phyloP scores from a whole-genome alignment of 2,797 vertebrate species.

The Molossus molossus region DNA sequence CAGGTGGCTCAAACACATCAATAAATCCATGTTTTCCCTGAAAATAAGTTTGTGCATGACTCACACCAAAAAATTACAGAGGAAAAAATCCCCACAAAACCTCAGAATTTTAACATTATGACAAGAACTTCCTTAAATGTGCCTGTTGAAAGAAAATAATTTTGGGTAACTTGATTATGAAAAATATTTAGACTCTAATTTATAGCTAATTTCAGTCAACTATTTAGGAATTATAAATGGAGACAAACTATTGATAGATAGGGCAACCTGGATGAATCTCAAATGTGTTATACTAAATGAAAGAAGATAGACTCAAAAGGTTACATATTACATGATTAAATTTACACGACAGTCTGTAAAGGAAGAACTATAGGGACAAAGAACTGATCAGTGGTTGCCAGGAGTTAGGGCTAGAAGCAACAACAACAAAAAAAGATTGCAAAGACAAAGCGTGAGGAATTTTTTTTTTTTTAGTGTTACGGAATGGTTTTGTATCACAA shows the following conservation, averaged over 20 bases:
- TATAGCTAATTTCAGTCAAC: conserved; percentile 31
- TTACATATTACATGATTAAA: too few relatives aligned
- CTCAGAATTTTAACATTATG: neutral
- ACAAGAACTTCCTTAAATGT: neutral
- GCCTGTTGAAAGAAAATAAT: neutral
- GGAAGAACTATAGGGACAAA: neutral
- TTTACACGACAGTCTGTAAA: neutral
- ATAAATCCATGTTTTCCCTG: conserved; percentile 20
- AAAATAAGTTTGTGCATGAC: conserved; percentile 17
- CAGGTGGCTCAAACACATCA: neutral
- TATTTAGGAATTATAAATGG: conserved; percentile 39
- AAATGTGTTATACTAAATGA: neutral
- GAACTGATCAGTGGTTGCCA: neutral
- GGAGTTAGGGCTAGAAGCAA: neutral
- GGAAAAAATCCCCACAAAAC: neutral
- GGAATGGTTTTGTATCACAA: neutral
- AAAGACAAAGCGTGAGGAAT: neutral
- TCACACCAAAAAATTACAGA: conserved; percentile 16
- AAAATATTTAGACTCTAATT: conserved; percentile 50
- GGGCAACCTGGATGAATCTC: neutral
- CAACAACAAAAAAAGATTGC: neutral
- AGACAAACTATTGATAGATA: neutral
- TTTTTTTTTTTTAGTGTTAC: neutral
- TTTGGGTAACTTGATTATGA: neutral
- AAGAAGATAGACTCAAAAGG: neutral